phyloP scores from a whole-genome alignment of 2,888 invertebrate genomes.

The Brassicogethes aeneus region DNA sequence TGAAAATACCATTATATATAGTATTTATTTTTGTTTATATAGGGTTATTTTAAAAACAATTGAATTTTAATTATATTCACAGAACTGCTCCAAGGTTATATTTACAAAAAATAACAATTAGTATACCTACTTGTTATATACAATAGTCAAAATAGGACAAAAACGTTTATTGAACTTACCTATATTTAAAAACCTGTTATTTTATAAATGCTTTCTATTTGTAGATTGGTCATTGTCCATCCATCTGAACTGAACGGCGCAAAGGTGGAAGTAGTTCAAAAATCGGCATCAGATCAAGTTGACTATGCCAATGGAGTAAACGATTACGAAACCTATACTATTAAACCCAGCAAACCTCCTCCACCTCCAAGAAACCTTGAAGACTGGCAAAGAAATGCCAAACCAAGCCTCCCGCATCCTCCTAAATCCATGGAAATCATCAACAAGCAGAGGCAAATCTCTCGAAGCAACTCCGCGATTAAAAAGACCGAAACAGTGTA shows the following conservation, averaged over 20 bases:
- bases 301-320: slow-evolving; percentile 11
- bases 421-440: slow-evolving; percentile 52
- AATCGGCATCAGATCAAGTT: slow-evolving; percentile 32
- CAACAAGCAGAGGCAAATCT: slow-evolving; percentile 44
- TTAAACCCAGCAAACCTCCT: slow-evolving; percentile 47
- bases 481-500: slow-evolving; percentile 54
- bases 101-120: too few relatives aligned
- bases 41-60: too few relatives aligned
- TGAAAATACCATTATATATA: too few relatives aligned
- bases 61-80: too few relatives aligned
- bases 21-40: too few relatives aligned
- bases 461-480: slow-evolving; percentile 18
- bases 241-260: slow-evolving; percentile 77
- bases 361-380: slow-evolving; percentile 60
- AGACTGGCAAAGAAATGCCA: slow-evolving; percentile 45
- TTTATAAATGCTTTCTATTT: too few relatives aligned
- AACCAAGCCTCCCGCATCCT: slow-evolving; percentile 60
- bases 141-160: too few relatives aligned
- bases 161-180: too few relatives aligned
- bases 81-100: too few relatives aligned
- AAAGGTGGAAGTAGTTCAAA: slow-evolving; percentile 63
- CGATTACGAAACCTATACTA: slow-evolving; percentile 16
- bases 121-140: too few relatives aligned
- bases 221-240: slow-evolving; percentile 75
- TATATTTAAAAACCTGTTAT: too few relatives aligned